phyloP scores from a whole-genome alignment of 2,113 vertebrate genomes.

The Noturus placidus region DNA sequence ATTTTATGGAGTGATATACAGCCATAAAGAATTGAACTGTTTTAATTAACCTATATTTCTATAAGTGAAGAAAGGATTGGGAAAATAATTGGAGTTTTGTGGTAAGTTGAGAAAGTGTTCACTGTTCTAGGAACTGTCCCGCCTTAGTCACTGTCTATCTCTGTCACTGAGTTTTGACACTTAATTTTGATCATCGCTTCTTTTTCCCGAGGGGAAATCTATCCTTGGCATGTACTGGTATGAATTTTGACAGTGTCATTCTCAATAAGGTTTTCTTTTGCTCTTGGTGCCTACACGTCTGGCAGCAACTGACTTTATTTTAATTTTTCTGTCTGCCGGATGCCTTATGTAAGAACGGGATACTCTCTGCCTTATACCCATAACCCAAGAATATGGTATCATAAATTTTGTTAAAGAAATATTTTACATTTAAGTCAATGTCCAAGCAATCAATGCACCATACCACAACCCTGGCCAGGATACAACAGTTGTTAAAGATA shows the following conservation, averaged over 20 bases:
- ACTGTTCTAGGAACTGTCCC: not conserved
- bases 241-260: slow-evolving; percentile 19
- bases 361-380: not conserved
- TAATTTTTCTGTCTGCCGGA: slow-evolving; percentile 9
- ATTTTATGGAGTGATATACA: not conserved
- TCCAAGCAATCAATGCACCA: not conserved
- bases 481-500: not conserved
- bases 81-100: not conserved
- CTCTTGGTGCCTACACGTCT: not conserved
- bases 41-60: not conserved
- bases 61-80: not conserved
- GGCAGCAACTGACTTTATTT: not conserved
- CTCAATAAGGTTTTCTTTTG: not conserved
- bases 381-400: not conserved
- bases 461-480: not conserved
- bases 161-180: slow-evolving; percentile 26
- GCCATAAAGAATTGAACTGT: not conserved
- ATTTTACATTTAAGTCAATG: not conserved
- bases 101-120: not conserved
- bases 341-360: not conserved
- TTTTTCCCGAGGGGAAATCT: slow-evolving; percentile 2
- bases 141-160: slow-evolving; percentile 22
- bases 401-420: not conserved
- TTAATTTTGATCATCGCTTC: slow-evolving; percentile 14
- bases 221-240: slow-evolving; percentile 12